phyloP scores from a whole-genome alignment of 2,888 invertebrate genomes.

The Osmoderma eremita region DNA sequence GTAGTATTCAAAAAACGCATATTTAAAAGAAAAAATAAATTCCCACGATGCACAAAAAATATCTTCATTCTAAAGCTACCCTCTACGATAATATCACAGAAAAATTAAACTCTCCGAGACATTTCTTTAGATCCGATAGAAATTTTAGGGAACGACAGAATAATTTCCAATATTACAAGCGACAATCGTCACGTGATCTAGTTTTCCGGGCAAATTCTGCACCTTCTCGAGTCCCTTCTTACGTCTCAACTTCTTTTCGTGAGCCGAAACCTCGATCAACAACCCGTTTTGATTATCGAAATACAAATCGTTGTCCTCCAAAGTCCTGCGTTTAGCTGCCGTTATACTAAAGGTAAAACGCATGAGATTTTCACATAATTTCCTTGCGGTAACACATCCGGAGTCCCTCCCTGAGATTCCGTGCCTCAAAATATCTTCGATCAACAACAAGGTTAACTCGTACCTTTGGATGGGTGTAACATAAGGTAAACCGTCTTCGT shows the following conservation, averaged over 20 bases:
- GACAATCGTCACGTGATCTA: conserved; percentile 88
- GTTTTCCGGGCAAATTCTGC: conserved; percentile 79
- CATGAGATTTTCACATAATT: conserved; percentile 76
- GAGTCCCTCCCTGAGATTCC: conserved; percentile 66
- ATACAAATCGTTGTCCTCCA: conserved; percentile 85
- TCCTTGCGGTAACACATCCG: conserved; percentile 71
- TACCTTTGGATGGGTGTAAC: conserved; percentile 81
- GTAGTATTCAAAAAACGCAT: too few species aligned
- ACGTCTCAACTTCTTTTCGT: conserved; percentile 75
- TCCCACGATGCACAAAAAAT: too few species aligned
- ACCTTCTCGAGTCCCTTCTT: conserved; percentile 79
- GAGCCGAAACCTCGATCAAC: conserved; percentile 69
- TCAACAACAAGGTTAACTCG: conserved; percentile 76
- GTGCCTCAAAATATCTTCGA: conserved; percentile 78
- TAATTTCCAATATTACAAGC: conserved; percentile 77
- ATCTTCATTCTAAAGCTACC: too few species aligned
- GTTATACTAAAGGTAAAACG: conserved; percentile 84
- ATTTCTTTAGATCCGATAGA: background rate
- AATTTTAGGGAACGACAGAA: conserved; percentile 12
- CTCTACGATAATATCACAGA: too few species aligned
- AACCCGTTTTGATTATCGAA: conserved; percentile 68
- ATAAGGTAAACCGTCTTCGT: conserved; percentile 69
- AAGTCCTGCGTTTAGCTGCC: conserved; percentile 81
- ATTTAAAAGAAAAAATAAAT: too few species aligned
- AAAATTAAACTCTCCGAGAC: background rate